phyloP scores from a whole-genome alignment of 1,140 invertebrate species.

The Leptoteleia sp. region DNA sequence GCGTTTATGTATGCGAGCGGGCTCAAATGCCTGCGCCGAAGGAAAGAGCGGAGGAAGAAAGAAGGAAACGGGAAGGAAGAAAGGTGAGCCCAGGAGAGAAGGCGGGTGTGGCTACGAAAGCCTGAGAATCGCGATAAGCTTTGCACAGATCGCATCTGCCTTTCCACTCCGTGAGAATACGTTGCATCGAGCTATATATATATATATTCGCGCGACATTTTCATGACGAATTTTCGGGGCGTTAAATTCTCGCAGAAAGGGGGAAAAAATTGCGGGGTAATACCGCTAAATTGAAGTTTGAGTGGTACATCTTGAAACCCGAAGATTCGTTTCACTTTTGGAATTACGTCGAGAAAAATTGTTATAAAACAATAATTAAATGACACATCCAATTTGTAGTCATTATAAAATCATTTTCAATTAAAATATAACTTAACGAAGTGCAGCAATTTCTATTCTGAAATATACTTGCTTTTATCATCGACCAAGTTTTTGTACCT shows the following conservation, averaged over 20 bases:
- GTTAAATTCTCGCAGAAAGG: background rate
- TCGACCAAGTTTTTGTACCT: no score
- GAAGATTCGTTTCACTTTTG: no score
- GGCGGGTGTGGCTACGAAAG: conserved; percentile 47
- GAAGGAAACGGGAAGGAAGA: conserved; percentile 19
- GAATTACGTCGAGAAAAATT: no score
- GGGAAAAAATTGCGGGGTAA: background rate
- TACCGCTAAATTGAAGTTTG: no score
- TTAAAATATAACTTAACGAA: no score
- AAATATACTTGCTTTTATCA: no score
- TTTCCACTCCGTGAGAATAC: conserved; percentile 24
- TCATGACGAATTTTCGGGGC: conserved; percentile 18
- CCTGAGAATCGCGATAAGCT: conserved; percentile 61
- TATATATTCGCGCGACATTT: conserved; percentile 20
- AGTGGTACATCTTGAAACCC: no score
- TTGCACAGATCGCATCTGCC: conserved; percentile 51
- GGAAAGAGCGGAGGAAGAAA: conserved; percentile 9
- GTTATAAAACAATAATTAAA: no score
- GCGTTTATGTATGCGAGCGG: conserved; percentile 46
- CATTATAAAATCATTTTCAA: no score
- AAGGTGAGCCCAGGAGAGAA: conserved; percentile 39
- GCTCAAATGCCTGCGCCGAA: conserved; percentile 20
- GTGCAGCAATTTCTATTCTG: no score
- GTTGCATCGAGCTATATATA: conserved; percentile 11
- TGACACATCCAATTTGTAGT: no score